Base-by-base conservation (phyloP, 2,797 vertebrate genomes). In the Phataginus tricuspis region DNA sequence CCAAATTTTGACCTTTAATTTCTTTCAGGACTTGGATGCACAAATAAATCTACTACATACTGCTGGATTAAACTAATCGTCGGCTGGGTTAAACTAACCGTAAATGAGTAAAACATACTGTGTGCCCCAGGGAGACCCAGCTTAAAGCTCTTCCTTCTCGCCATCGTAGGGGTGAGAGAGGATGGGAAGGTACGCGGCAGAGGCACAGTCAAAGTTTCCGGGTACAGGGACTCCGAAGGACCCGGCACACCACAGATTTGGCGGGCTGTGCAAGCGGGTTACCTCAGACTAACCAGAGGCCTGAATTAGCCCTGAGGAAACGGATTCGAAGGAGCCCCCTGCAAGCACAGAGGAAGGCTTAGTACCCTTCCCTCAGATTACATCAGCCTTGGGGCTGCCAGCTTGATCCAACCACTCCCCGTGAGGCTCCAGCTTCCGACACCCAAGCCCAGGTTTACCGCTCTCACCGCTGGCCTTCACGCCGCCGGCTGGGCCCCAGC, bases 1-100 rank as follows among this genome's bases (percentile, higher is more conserved):
- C 77, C 79, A 80, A 79, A 23, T 66, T 94, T 88, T 92, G 71
- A 94, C 16, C 9, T 59, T 94, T 80, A 11, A 66, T 93, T 89
- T 92, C 57, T 80, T 87, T 66, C 71, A 84, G 42, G 34, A 83
- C 11, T 78, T 86, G 34, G 71, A 86, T 83, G 51, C 42, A 64
- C 57, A 86, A 39, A 42, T 57, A 78, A 78, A 91, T 27, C n/a
- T 59, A 86, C 66, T 89, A 23, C 37, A 59, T 14, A 25, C 34
- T 31, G 39, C 37, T 64, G 34, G 88, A 71, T 91, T 88, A 71
- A 95, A 92, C 7, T 45, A 45, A 45, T 45, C 42, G 42, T 45
- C 42, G 9, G 42, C 42, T 45, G 42, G 7, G 42, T 45, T 45
- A 45, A 45, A 2, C 16, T 71, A 92, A 72, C 15, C 37, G 21